Conservation (phyloP, 2,888 invertebrate genomes). For the Brenthis ino region DNA sequence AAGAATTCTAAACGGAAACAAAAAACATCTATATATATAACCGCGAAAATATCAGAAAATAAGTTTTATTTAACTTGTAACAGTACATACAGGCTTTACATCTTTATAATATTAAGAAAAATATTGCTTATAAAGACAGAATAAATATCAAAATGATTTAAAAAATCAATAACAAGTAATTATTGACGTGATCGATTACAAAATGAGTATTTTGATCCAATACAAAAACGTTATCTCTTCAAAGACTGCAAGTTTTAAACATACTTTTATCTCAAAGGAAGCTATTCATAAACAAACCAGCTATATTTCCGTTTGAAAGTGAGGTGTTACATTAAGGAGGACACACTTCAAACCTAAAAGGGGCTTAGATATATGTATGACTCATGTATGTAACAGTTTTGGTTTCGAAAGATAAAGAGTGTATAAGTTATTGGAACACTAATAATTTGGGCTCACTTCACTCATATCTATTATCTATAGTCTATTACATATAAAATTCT, state of each 20-base stretch:
- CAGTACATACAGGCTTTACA: neutral
- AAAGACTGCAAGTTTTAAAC: constrained; percentile 9
- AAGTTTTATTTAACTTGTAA: too few species aligned
- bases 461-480: too few species aligned
- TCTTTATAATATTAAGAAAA: neutral
- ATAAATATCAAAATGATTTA: too few species aligned
- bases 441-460: too few species aligned
- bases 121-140: neutral
- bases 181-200: constrained; percentile 22
- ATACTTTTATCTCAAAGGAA: constrained; percentile 39
- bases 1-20: too few species aligned
- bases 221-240: constrained; percentile 22
- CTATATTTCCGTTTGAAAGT: constrained; percentile 30
- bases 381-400: neutral
- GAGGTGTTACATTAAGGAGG: constrained; percentile 30
- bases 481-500: too few species aligned
- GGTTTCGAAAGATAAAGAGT: neutral
- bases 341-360: constrained; percentile 15
- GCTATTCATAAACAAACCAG: constrained; percentile 35
- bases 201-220: constrained; percentile 12
- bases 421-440: too few species aligned
- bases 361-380: neutral
- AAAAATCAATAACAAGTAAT: neutral
- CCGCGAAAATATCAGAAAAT: too few species aligned
- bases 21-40: too few species aligned